These are phyloP conservation scores for Drosophila equinoxialis DNA, from an alignment of 1,140 invertebrate species.

Conservation along the genomic window DNA sequence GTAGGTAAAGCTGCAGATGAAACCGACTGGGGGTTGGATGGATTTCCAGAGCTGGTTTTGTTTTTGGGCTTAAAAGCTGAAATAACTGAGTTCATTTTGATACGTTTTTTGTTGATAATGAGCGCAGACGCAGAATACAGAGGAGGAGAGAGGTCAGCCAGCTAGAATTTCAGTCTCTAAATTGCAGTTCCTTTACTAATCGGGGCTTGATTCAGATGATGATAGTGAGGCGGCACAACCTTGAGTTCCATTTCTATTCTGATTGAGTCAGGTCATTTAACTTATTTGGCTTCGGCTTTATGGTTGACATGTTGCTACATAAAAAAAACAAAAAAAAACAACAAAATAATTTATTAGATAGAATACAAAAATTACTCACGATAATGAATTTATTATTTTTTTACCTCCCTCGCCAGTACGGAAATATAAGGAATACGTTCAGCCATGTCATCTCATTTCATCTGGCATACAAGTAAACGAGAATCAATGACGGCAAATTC, in stretches of 20 bases:
- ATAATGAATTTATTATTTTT: too few relatives aligned
- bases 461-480: constrained; percentile 49
- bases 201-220: background rate
- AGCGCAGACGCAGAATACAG: background rate
- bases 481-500: constrained; percentile 56
- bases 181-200: constrained; percentile 2
- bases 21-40: constrained; percentile 18
- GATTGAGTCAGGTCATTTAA: background rate
- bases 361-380: background rate
- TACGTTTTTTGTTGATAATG: constrained; percentile 6
- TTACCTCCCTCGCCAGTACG: too few relatives aligned
- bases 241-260: constrained; percentile 37
- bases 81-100: constrained; percentile 82
- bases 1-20: constrained; percentile 13
- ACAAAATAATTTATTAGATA: background rate
- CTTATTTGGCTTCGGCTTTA: background rate
- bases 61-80: constrained; percentile 82
- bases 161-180: background rate
- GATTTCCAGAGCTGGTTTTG: constrained; percentile 44
- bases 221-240: constrained; percentile 43
- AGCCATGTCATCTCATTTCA: background rate
- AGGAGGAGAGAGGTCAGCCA: background rate
- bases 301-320: background rate
- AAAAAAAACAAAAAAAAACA: background rate
- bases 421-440: background rate